phyloP scores from a whole-genome alignment of 1,140 invertebrate species.

The Ruditapes philippinarum region DNA sequence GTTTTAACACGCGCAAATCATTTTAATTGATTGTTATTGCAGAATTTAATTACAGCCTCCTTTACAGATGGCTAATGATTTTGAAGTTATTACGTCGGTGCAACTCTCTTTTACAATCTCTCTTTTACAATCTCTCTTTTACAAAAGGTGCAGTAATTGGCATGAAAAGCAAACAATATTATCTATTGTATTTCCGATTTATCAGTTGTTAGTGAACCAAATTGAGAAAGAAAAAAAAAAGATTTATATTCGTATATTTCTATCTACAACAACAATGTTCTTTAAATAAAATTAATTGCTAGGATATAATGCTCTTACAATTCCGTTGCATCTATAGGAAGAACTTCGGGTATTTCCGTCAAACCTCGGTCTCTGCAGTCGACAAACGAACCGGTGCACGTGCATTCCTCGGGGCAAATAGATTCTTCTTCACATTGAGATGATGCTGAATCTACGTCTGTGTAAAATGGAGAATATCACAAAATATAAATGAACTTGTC shows the following conservation, averaged over 20 bases:
- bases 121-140: too few relatives aligned
- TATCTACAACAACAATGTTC: too few relatives aligned
- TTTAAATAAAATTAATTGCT: too few relatives aligned
- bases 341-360: conserved; percentile 94
- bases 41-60: background rate
- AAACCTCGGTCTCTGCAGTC: conserved; percentile 98
- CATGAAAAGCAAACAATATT: too few relatives aligned
- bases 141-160: too few relatives aligned
- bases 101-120: background rate
- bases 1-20: background rate
- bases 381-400: conserved; percentile 95
- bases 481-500: background rate
- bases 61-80: background rate
- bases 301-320: conserved; percentile 94
- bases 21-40: background rate
- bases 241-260: too few relatives aligned
- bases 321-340: conserved; percentile 97
- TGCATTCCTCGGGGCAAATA: conserved; percentile 95
- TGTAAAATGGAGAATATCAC: background rate
- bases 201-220: too few relatives aligned
- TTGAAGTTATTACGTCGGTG: background rate
- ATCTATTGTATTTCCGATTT: too few relatives aligned
- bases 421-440: conserved; percentile 88
- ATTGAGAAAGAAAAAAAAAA: too few relatives aligned
- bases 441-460: conserved; percentile 44